Base-by-base conservation (phyloP, 2,113 vertebrate genomes). In the Fulmarus glacialis region DNA sequence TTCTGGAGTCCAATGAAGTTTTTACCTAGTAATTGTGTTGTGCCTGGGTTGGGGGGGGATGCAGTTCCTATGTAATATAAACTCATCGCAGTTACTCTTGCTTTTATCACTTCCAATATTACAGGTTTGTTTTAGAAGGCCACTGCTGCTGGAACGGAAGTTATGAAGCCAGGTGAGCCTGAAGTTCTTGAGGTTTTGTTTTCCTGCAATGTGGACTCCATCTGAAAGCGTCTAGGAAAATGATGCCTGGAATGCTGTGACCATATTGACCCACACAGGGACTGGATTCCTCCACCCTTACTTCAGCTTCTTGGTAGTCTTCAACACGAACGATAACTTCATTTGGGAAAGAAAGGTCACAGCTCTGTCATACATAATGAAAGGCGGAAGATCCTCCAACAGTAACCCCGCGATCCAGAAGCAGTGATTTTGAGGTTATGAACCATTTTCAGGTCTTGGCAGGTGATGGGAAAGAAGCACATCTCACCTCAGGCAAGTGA, bases 321-420 rank as follows among this genome's bases (percentile, higher is more conserved):
- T 87, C 82, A 68, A 45, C 22, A 38, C 9, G 18, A 82, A 16
- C 10, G 72, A 1, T 27, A 59, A 34, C 4, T 75, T 40, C 8
- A 27, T 3, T 24, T 53, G 42, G 40, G 42, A 45, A 68, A 50
- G 68, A 71, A 80, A 27, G 17, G 19, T 53, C 34, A 79, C 43
- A 66, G 53, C 14, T 84, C 48, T 72, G n/a, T 26, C 21, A 23
- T 14, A 15, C 2, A 0, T 19, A 78, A 55, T 1, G 4, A 22
- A 68, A 81, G 38, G 15, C 0, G 0, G 12, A 59, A 77, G 38
- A 60, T 4, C 2, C 6, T 47, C 18, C 42, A 27, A 9, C 29
- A 15, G 29, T 53, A 62, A 59, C 10, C 4, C 22, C 3, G 2
- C 2, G 8, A 16, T 42, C 16, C 38, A 67, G 32, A 66, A 78